Conservation (phyloP, 2,797 vertebrate species). For the Takifugu ocellatus region DNA sequence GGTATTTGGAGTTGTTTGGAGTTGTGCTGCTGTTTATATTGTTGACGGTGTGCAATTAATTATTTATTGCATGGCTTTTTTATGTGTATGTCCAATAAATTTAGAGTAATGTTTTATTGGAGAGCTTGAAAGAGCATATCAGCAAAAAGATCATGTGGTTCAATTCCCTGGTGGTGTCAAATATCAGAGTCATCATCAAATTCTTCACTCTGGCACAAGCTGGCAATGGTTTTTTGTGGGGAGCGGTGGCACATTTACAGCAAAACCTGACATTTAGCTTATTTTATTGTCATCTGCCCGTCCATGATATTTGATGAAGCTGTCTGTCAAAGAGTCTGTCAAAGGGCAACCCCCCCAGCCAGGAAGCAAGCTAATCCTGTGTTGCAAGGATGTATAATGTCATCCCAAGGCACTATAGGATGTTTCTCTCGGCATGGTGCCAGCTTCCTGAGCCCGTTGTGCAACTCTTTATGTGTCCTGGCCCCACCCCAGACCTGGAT, state of each 20-base stretch:
- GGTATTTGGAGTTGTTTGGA: too few species aligned
- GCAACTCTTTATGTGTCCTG: conserved; percentile 65
- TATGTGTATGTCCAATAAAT: too few species aligned
- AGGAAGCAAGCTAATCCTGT: conserved; percentile 73
- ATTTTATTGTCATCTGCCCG: conserved; percentile 28
- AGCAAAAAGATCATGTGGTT: too few species aligned
- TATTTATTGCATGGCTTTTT: too few species aligned
- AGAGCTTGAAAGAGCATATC: too few species aligned
- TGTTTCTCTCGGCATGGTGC: conserved; percentile 79
- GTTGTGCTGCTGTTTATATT: too few species aligned
- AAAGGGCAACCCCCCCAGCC: conserved; percentile 49
- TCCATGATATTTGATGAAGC: conserved; percentile 66
- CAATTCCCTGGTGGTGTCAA: too few species aligned
- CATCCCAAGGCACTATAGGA: conserved; percentile 76
- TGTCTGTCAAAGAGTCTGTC: conserved; percentile 50
- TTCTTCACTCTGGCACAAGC: too few species aligned
- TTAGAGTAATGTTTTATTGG: too few species aligned
- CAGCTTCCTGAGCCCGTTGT: conserved; percentile 75
- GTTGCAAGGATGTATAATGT: conserved; percentile 75
- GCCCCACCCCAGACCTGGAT: conserved; percentile 60
- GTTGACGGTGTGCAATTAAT: too few species aligned
- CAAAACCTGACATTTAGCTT: conserved; percentile 4
- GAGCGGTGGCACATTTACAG: conserved; percentile 4
- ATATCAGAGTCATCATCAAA: too few species aligned
- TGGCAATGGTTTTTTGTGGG: too few species aligned